Percentiles rank a stretch among this genome's conserved stretches.
These are phyloP conservation scores for Arge pagana DNA, from an alignment of 2,888 invertebrate species.

Conservation along the genomic window DNA sequence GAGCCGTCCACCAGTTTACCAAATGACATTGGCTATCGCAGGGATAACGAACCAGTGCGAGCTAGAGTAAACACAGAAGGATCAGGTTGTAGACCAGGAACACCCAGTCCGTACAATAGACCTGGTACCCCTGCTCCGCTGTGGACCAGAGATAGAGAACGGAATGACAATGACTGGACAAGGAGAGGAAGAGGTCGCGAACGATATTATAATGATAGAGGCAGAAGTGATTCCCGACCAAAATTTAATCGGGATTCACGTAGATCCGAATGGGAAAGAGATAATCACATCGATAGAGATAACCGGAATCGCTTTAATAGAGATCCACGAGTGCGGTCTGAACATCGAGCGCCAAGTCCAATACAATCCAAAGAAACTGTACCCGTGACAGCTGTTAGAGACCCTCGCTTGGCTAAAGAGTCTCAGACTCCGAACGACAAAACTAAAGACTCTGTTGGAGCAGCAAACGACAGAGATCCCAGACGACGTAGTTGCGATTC, in stretches of 20 bases:
- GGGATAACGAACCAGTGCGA: slow-evolving; percentile 22
- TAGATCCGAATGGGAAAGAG: slow-evolving; percentile 31
- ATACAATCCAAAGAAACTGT: slow-evolving; percentile 14
- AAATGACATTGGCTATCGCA: slow-evolving; percentile 24
- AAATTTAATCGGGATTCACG: slow-evolving; percentile 35
- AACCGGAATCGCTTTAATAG: slow-evolving; percentile 31
- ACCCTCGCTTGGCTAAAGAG: slow-evolving; percentile 43
- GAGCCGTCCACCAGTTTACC: slow-evolving; percentile 6
- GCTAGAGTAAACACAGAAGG: slow-evolving; percentile 37
- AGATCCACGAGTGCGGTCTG: slow-evolving; percentile 36
- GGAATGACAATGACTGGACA: slow-evolving; percentile 23
- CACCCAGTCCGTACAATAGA: slow-evolving; percentile 23
- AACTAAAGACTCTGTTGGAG: slow-evolving; percentile 24
- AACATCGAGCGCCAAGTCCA: slow-evolving; percentile 26
- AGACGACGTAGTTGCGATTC: slow-evolving; percentile 35
- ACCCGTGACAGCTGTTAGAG: slow-evolving; percentile 30
- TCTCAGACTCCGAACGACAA: slow-evolving; percentile 22
- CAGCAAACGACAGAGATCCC: slow-evolving; percentile 37
- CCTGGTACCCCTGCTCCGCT: slow-evolving; percentile 29
- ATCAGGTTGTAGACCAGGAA: slow-evolving; percentile 15
- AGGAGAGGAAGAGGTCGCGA: slow-evolving; percentile 32
- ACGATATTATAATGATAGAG: slow-evolving; percentile 34
- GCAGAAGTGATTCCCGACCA: slow-evolving; percentile 27
- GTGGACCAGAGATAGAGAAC: slow-evolving; percentile 30
- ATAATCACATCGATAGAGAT: slow-evolving; percentile 29